Base-by-base conservation (phyloP, 2,888 invertebrate genomes). In the Fissipunctia ypsillon region DNA sequence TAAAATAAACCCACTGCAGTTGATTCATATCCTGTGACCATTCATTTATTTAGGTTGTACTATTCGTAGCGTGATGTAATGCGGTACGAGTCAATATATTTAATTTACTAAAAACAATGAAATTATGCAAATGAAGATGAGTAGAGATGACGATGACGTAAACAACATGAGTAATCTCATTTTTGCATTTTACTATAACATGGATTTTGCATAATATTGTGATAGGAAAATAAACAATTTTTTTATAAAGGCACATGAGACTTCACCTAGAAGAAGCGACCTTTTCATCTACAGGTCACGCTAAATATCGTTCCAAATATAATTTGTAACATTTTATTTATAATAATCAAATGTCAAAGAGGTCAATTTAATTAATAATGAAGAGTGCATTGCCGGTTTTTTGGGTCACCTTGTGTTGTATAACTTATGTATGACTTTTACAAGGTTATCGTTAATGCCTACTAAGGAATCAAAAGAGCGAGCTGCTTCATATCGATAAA, bases 1-100 rank as follows among this genome's bases (percentile, higher is more conserved):
- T 92, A 92, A 93, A 92, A 88, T 85, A 90, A 91, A 88, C 87
- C 90, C 87, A 88, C 88, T 83, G 63, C 45, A 71, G 88, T 90
- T 92, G 91, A 93, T 88, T 93, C 92, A 93, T 83, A 92, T 93
- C 92, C 93, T 92, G 91, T 91, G 86, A 83, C 86, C 79, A 85
- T 79, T 85, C 73, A 75, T 66, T 50, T 80, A 80, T 73, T 78
- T 69, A 60, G 31, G 35, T 69, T 38, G 31, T 43, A 66, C 56
- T 35, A 14, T 19, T 65, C 16, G 54, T 70, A 22, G 25, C 25
- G 31, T 83, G 50, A 76, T n/a, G 60, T 67, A 68, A 73, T 38
- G n/a, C 10, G 22, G 3, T 65, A 41, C n/a, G 0, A 35, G 28
- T 12, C 2, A 25, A 45, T 52, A 25, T 54, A 35, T 35, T 65